Percentiles rank a stretch among this genome's conserved stretches.
Evolutionary conservation across 2,113 vertebrate species (phyloP).

Genomic region (Clinocottus analis): DNA sequence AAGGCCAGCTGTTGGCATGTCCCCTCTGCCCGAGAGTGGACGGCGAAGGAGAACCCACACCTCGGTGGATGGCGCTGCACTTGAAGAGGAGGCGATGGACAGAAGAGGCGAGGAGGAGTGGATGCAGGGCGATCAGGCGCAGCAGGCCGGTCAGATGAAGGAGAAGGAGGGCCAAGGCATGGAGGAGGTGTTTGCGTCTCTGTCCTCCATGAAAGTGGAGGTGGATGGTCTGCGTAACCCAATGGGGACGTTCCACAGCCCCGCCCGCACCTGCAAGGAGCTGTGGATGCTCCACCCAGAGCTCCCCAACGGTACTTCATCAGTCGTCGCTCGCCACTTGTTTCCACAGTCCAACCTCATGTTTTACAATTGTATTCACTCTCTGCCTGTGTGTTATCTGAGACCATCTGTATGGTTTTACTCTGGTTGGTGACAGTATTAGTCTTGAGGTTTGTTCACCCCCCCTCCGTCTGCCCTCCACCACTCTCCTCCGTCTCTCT

Average conservation of each 20-base stretch:
- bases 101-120: conserved; percentile 69
- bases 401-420: background rate
- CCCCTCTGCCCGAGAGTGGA: conserved; percentile 78
- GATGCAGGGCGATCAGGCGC: conserved; percentile 74
- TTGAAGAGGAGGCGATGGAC: conserved; percentile 75
- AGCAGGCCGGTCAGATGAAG: conserved; percentile 56
- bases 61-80: conserved; percentile 83
- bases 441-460: background rate
- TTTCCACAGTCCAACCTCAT: no score
- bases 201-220: conserved; percentile 94
- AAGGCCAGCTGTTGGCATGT: conserved; percentile 48
- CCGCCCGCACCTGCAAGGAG: conserved; percentile 96
- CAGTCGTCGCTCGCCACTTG: conserved; percentile 9
- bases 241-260: conserved; percentile 90
- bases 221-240: conserved; percentile 96
- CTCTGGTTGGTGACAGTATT: background rate
- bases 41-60: conserved; percentile 85
- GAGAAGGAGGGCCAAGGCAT: conserved; percentile 88
- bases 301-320: conserved; percentile 88
- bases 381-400: background rate
- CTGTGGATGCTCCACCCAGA: conserved; percentile 91
- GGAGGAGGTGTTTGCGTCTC: conserved; percentile 95
- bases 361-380: background rate
- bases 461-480: background rate
- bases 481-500: background rate